These are phyloP conservation scores for Drosophila bifasciata DNA, from an alignment of 1,140 invertebrate species.

Conservation along the genomic window DNA sequence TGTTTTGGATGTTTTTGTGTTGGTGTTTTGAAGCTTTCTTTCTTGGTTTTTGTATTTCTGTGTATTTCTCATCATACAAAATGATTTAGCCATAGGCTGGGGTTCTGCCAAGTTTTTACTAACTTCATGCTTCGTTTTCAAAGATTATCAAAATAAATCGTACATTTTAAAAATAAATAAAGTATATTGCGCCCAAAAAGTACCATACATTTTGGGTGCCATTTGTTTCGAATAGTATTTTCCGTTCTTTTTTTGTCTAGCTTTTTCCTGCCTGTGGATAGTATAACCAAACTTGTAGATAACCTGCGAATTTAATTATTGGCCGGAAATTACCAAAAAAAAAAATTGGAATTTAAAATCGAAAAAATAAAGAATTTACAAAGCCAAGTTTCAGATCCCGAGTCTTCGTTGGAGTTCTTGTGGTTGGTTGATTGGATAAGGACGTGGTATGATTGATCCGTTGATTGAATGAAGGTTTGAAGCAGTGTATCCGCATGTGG, in stretches of 20 bases:
- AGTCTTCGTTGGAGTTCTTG: conserved; percentile 4
- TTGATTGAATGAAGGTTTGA: conserved; percentile 23
- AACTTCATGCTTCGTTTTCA: conserved; percentile 57
- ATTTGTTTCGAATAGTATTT: conserved; percentile 15
- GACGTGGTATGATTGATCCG: background rate
- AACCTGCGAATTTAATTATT: conserved; percentile 31
- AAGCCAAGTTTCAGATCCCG: conserved; percentile 17
- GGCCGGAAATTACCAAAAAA: background rate
- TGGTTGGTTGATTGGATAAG: conserved; percentile 8
- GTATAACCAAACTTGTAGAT: conserved; percentile 9
- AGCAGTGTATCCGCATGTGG: conserved; percentile 45
- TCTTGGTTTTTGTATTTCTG: conserved; percentile 17
- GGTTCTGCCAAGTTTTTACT: conserved; percentile 17
- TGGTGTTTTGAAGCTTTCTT: conserved; percentile 24
- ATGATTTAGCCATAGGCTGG: conserved; percentile 16
- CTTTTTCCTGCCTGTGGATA: conserved; percentile 25
- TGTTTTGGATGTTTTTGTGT: conserved; percentile 27
- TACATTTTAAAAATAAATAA: conserved; percentile 75
- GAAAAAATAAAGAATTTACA: conserved; percentile 33
- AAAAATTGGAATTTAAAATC: conserved; percentile 22
- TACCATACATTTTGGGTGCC: conserved; percentile 6
- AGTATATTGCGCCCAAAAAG: conserved; percentile 45
- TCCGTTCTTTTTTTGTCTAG: conserved; percentile 12
- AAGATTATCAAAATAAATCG: conserved; percentile 56
- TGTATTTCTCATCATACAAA: conserved; percentile 38